Base-by-base conservation (phyloP, 1,140 invertebrate genomes). In the Camponotus pennsylvanicus region DNA sequence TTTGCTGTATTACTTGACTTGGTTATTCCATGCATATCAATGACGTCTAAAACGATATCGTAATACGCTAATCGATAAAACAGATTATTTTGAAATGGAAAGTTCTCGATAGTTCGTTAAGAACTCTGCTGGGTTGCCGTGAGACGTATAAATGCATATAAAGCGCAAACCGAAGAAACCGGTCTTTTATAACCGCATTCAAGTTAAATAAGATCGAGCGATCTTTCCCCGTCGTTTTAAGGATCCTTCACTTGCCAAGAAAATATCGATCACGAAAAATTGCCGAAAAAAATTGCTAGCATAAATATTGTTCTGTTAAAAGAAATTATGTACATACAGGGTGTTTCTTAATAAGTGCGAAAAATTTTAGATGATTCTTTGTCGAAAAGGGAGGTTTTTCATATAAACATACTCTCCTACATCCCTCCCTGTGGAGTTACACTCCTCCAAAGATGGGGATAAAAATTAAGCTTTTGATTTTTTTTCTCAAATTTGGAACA, bases 181-280 rank as follows among this genome's bases (percentile, higher is more conserved):
- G 77, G 63, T 80, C 49, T 69, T 55, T 80, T 49, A 69, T 55
- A 66, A 80, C 66, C 64, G 78, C n/a, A n/a, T 18, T 45, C 64
- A 69, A 69, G 32, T 80, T 69, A 69, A 80, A 69, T 69, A 80
- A 80, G 64, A 69, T 69, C 77, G 45, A 80, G 67, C 45, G 40
- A 80, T 80, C 49, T 18, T 69, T 80, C 45, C 42, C 34, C 15
- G 77, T 80, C 64, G 45, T 57, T 70, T 69, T 69, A 69, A 69
- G 49, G 64, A 69, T 80, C 49, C 64, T 80, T 40, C 45, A 69
- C 32, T 79, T 79, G 69, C 13, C 64, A 57, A 66, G 27, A 27
- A 66, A 42, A 70, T 34, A 80, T 78, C 76, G 42, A 78, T 78
- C 76, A 52, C 21, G 9, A 78, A 52, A 45, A 34, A 45, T 21